Conservation (phyloP, 2,113 vertebrate genomes). For the Leucoraja erinaceus region DNA sequence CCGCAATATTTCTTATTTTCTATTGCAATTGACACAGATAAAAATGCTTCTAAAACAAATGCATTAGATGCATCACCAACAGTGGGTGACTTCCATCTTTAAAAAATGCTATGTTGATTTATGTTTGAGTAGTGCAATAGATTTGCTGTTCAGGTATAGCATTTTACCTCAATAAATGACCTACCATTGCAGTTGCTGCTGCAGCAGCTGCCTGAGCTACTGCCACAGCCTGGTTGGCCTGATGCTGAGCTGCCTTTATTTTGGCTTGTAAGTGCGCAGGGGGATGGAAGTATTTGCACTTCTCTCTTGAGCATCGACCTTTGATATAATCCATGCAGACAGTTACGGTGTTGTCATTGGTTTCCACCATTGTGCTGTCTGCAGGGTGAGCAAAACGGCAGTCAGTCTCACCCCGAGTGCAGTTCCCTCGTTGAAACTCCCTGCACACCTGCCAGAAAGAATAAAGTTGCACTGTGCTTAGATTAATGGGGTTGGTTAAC, state of each 20-base stretch:
- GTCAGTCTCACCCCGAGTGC: constrained; percentile 88
- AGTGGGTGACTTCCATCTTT: background rate
- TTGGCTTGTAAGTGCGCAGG: constrained; percentile 97
- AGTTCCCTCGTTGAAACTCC: constrained; percentile 91
- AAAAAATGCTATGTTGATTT: background rate
- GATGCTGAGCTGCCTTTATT: constrained; percentile 93
- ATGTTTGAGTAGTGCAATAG: background rate
- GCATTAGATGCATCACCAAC: background rate
- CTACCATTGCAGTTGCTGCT: constrained; percentile 87
- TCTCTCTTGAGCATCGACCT: constrained; percentile 96
- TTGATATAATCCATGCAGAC: constrained; percentile 99
- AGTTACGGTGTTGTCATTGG: constrained; percentile 89
- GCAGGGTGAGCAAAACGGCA: constrained; percentile 92
- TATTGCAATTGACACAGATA: no score
- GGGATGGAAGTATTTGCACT: constrained; percentile 99
- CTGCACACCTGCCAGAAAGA: constrained; percentile 72
- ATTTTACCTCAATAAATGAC: constrained; percentile 41
- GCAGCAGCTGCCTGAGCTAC: constrained; percentile 81
- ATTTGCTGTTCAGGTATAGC: background rate
- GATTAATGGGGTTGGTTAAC: background rate
- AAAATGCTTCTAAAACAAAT: background rate
- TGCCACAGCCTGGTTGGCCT: constrained; percentile 82
- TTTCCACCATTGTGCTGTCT: constrained; percentile 94
- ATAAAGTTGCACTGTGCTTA: background rate
- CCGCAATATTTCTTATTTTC: background rate